Percentiles rank a stretch among this genome's conserved stretches.
Conservation (phyloP, 1,140 invertebrate genomes). For the Caerostris darwini region DNA sequence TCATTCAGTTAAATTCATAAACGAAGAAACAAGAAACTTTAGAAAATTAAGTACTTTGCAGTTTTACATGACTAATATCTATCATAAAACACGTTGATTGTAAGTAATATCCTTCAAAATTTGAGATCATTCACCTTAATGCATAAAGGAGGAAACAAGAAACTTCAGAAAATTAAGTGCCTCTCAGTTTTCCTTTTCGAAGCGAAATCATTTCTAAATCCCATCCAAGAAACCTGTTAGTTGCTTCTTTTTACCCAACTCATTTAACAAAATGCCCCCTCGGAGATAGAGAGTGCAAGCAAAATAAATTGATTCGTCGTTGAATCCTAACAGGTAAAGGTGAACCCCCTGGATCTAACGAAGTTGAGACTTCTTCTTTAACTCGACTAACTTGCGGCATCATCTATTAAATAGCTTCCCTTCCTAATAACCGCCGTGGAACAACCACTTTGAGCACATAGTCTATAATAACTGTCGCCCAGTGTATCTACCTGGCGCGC, state of each 20-base stretch:
- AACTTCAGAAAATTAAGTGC: too few species aligned
- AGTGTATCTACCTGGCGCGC: conserved; percentile 19
- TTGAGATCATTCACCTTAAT: too few species aligned
- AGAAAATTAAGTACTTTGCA: too few species aligned
- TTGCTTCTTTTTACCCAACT: neutral
- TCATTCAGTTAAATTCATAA: too few species aligned
- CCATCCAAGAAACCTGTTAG: neutral
- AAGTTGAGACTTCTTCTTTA: conserved; percentile 40
- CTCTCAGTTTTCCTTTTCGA: too few species aligned
- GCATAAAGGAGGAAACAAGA: too few species aligned
- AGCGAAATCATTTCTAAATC: too few species aligned
- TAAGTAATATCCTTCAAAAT: too few species aligned
- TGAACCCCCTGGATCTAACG: conserved; percentile 33
- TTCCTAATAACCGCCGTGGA: conserved; percentile 27
- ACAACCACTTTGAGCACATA: conserved; percentile 22
- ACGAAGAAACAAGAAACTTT: too few species aligned
- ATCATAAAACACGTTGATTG: too few species aligned
- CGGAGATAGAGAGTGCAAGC: neutral
- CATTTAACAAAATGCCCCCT: conserved; percentile 20
- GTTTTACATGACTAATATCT: too few species aligned
- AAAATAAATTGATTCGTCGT: conserved; percentile 33
- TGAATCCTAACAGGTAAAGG: conserved; percentile 16
- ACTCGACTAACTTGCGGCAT: conserved; percentile 1
- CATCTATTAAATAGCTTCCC: conserved; percentile 58
- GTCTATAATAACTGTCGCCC: conserved; percentile 62